Conservation (phyloP, 2,888 invertebrate genomes). For the Heliothis peltigera region DNA sequence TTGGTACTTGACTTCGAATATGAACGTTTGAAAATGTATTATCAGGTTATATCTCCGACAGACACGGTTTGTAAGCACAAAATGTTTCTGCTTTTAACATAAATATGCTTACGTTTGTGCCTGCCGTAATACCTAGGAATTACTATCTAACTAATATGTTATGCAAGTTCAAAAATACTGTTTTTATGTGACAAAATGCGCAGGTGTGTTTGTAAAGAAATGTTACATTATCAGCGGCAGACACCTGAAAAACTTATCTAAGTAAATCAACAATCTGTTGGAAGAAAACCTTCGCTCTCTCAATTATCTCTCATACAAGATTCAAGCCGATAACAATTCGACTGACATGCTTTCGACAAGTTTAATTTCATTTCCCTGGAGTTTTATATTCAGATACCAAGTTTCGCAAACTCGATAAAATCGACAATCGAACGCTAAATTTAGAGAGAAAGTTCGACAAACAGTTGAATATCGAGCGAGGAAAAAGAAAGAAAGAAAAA, state of each 20-base stretch:
- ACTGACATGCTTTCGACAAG: slow-evolving; percentile 14
- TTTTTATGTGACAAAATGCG: no score
- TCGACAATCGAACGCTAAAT: slow-evolving; percentile 32
- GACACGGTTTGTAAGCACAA: not conserved
- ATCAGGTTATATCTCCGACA: not conserved
- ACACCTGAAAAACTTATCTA: not conserved
- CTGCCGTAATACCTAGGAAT: no score
- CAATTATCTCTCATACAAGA: slow-evolving; percentile 7
- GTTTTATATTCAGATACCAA: slow-evolving; percentile 36
- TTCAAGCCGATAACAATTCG: slow-evolving; percentile 19
- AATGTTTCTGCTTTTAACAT: not conserved
- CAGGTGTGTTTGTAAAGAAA: no score
- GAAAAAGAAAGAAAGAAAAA: slow-evolving; percentile 23
- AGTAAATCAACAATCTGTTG: slow-evolving; percentile 11
- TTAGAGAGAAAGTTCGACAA: slow-evolving; percentile 33
- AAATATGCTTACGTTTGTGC: no score
- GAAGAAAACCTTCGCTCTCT: slow-evolving; percentile 5
- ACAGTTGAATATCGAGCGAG: slow-evolving; percentile 8
- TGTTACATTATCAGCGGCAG: no score
- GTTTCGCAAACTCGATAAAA: slow-evolving; percentile 41
- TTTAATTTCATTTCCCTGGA: slow-evolving; percentile 28
- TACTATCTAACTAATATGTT: no score
- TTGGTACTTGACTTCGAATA: not conserved
- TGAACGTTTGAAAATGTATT: not conserved
- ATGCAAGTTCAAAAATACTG: no score